Conservation (phyloP, 2,888 invertebrate species). For the Acronicta aceris region DNA sequence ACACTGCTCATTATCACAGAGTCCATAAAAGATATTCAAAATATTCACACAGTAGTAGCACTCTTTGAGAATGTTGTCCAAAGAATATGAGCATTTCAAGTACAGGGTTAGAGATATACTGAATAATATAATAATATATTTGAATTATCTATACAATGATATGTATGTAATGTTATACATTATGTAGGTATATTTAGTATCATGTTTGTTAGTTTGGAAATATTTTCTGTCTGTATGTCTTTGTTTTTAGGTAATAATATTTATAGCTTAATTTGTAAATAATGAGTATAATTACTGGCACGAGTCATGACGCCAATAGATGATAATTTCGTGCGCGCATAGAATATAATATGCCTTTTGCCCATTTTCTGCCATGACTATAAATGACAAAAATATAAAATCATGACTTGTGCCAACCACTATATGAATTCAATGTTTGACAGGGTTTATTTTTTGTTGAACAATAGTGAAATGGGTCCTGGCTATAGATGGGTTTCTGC, state of each 20-base stretch:
- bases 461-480: too few species aligned
- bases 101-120: constrained; percentile 47
- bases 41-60: constrained; percentile 79
- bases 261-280: neutral
- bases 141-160: constrained; percentile 8
- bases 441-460: too few species aligned
- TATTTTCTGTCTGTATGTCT: constrained; percentile 13
- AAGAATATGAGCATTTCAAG: constrained; percentile 3
- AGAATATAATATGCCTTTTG: too few species aligned
- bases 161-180: constrained; percentile 10
- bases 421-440: too few species aligned
- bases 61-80: constrained; percentile 61
- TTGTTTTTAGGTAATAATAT: constrained; percentile 7
- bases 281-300: too few species aligned
- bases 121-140: constrained; percentile 6
- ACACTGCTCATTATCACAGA: constrained; percentile 70
- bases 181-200: constrained; percentile 6
- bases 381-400: too few species aligned
- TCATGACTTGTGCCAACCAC: too few species aligned
- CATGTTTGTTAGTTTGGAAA: constrained; percentile 19
- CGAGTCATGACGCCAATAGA: too few species aligned
- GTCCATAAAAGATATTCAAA: constrained; percentile 72
- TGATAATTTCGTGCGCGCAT: too few species aligned
- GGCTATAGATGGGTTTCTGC: too few species aligned
- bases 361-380: too few species aligned